Evolutionary conservation across 2,797 vertebrate species (phyloP).

Genomic region (Pteropus rufus): DNA sequence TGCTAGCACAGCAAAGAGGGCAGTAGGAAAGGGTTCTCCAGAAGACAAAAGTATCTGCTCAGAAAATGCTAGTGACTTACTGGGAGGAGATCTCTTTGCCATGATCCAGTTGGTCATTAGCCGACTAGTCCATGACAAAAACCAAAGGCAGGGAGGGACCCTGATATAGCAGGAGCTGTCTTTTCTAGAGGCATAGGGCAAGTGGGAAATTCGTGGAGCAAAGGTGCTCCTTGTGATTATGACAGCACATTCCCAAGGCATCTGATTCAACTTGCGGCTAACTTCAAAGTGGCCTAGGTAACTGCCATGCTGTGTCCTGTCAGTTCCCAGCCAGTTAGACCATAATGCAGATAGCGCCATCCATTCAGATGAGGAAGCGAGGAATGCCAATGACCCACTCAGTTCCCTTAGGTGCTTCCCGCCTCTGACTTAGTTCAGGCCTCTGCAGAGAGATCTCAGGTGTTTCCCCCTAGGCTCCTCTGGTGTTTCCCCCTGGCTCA

Average conservation of each 20-base stretch:
- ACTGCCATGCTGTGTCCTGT: neutral
- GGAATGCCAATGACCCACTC: neutral
- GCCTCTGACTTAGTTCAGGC: neutral
- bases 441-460: neutral
- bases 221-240: neutral
- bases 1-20: neutral
- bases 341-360: too few species aligned
- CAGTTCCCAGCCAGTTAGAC: neutral
- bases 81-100: neutral
- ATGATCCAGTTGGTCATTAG: neutral
- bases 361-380: neutral
- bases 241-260: neutral
- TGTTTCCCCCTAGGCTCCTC: neutral
- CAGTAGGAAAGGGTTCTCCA: neutral
- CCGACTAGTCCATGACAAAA: neutral
- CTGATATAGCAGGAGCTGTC: neutral
- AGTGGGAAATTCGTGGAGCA: neutral
- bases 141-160: neutral
- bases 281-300: neutral
- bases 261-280: neutral
- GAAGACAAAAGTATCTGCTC: neutral
- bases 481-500: neutral
- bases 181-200: neutral
- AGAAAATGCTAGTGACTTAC: neutral
- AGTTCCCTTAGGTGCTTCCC: neutral